Evolutionary conservation across 2,797 vertebrate species (phyloP), one percentile per base, ranked within the genome.

Genomic region (Dipus sagitta): DNA sequence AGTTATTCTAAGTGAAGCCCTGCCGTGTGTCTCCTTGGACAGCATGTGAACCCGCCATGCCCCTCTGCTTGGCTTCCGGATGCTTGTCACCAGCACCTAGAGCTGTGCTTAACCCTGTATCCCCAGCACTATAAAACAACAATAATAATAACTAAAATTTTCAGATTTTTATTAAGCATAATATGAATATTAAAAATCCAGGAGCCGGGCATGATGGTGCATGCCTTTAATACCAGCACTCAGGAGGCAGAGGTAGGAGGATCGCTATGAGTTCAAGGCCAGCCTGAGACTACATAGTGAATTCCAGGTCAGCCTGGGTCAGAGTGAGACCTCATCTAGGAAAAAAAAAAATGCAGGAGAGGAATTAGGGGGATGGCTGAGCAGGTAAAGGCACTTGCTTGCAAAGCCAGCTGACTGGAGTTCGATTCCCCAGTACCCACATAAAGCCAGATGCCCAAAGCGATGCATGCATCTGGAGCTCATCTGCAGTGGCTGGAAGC

Each of bases 41-140:
- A 5, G 17, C 60, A 18, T 4, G 17, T 0, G 20, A 60, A 5
- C 20, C 10, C 34, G 5, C 0, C 34, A 9, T 26, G 30, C 81
- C 30, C 23, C 17, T 74, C 74, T 38, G 26, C 14, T 20, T 18
- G 17, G 12, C n/a, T 86, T 30, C 4, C 47, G 18, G 64, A 84
- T 67, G 17, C 58, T 47, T 47, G 15, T 54, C 30, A 34, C 13
- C 67, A 47, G 28, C 15, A 74, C 58, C 83, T 10, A 65, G n/a
- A 72, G 62, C 79, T 64, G 82, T 20, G 7, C 42, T 32, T 1
- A 3, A 58, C 6, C 62, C 58, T 17, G 12, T 0, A 15, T 74
- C 24, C 62, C 85, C 54, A 64, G 78, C 24, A 76, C 30, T 32
- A n/a, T 9, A 60, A 82, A 42, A 20, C 28, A 65, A 60, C 28